Percentiles rank a stretch among this genome's conserved stretches.
Evolutionary conservation across 2,113 vertebrate genomes (phyloP).

Genomic region (Craseonycteris thonglongyai): DNA sequence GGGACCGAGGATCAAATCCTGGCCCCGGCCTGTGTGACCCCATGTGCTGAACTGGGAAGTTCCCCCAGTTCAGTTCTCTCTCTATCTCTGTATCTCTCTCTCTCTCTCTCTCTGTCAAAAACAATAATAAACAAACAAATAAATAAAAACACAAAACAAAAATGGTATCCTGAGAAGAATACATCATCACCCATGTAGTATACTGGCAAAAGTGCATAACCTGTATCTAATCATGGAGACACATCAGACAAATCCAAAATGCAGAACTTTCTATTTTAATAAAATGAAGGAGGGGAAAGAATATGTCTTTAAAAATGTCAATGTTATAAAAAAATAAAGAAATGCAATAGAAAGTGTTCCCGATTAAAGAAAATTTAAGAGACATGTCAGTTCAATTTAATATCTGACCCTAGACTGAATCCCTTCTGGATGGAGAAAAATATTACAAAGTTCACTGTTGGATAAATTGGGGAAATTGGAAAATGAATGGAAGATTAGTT

Average conservation of each 20-base stretch:
- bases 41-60: too few relatives aligned
- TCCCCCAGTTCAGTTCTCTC: too few relatives aligned
- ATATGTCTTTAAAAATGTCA: background rate
- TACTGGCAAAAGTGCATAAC: background rate
- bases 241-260: background rate
- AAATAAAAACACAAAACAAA: too few relatives aligned
- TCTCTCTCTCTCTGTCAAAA: too few relatives aligned
- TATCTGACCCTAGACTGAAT: background rate
- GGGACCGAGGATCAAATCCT: too few relatives aligned
- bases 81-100: too few relatives aligned
- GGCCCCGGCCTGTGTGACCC: too few relatives aligned
- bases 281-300: background rate
- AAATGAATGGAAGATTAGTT: background rate
- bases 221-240: background rate
- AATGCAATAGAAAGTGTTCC: background rate
- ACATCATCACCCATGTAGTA: background rate
- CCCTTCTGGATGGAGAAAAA: background rate
- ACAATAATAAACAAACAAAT: too few relatives aligned
- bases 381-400: background rate
- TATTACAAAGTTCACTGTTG: background rate
- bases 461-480: background rate
- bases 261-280: background rate
- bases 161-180: background rate
- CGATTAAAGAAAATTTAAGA: background rate
- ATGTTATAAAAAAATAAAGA: background rate